Evolutionary conservation across 1,140 invertebrate genomes (phyloP), one percentile per base, ranked within the genome.

Genomic region (Drosophila jambulina): DNA sequence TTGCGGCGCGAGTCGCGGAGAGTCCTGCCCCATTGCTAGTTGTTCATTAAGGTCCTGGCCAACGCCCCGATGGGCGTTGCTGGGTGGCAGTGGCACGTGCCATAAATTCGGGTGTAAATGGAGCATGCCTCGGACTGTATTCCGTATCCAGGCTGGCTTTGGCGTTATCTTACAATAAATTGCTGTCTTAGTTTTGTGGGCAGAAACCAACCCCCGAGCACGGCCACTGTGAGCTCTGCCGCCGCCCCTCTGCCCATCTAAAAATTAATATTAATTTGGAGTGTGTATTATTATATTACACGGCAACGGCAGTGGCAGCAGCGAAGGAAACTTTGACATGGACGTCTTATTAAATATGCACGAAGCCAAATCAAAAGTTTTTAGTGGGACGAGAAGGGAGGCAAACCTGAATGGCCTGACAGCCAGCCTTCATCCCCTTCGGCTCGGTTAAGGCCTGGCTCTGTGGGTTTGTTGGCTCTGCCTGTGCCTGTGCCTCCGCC

Each of bases 221-320:
- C 10, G 4, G 48, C 29, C 34, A 5, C 12, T 36, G 12, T 12
- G 32, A 13, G 32, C 32, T 13, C 13, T 34, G 29, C 21, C 29
- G 7, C 29, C 42, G 13, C 42, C 68, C 27, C 34, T 9, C 61
- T 19, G 57, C 19, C 21, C 65, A 13, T 19, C 48, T 19, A 36
- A 40, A 79, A 85, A 85, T 85, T 85, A 78, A 85, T 85, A 85
- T 85, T 85, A 85, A 85, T 85, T 85, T 86, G 78, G 74, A 81
- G 78, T 81, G 64, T 85, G 68, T 81, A 78, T 86, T 85, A 80
- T 85, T 85, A 78, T 69, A 77, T 74, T 68, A 56, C 77, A 60
- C 60, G 76, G 68, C 76, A 63, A 40, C 68, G 38, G 43, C 56
- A 45, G 51, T 62, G 38, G 43, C 43, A 23, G 13, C 21, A 23